These are phyloP conservation scores for Megalurothrips usitatus DNA, from an alignment of 2,888 invertebrate genomes.

Conservation along the genomic window DNA sequence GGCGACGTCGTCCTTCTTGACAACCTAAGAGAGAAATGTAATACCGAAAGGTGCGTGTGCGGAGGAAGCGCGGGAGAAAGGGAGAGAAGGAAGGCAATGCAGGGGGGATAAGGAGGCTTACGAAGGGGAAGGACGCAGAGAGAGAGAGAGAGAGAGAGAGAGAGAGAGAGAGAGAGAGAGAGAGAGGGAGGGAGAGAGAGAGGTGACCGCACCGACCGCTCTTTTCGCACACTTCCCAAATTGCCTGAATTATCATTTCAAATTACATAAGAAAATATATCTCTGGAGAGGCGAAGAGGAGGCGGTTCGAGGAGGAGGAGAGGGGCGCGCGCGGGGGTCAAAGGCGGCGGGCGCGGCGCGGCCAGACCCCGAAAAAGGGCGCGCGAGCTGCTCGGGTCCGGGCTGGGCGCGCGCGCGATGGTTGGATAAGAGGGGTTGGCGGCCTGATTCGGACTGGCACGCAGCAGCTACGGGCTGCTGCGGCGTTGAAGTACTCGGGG, in stretches of 20 bases:
- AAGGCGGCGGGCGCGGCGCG: neutral
- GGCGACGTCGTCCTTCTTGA: neutral
- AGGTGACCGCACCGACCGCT: slow-evolving; percentile 8
- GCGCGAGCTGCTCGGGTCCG: no score
- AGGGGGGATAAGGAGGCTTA: neutral
- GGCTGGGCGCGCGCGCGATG: neutral
- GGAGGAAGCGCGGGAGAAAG: neutral
- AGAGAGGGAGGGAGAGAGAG: neutral
- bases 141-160: slow-evolving; percentile 1
- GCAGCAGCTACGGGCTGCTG: no score
- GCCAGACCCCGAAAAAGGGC: neutral
- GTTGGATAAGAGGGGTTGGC: neutral
- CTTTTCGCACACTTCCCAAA: slow-evolving; percentile 13
- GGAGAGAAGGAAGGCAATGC: neutral
- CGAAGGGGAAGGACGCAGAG: neutral
- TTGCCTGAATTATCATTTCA: slow-evolving; percentile 22
- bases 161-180: slow-evolving; percentile 4
- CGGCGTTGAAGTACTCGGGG: neutral
- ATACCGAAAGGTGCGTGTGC: slow-evolving; percentile 16
- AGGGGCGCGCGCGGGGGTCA: neutral
- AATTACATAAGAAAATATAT: slow-evolving; percentile 26
- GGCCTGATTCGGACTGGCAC: slow-evolving; percentile 1
- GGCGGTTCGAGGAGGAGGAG: neutral
- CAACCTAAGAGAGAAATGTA: slow-evolving; percentile 25
- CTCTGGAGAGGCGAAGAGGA: neutral